Evolutionary conservation across 2,888 invertebrate genomes (phyloP).

Genomic region (Hemistola chrysoprasaria): DNA sequence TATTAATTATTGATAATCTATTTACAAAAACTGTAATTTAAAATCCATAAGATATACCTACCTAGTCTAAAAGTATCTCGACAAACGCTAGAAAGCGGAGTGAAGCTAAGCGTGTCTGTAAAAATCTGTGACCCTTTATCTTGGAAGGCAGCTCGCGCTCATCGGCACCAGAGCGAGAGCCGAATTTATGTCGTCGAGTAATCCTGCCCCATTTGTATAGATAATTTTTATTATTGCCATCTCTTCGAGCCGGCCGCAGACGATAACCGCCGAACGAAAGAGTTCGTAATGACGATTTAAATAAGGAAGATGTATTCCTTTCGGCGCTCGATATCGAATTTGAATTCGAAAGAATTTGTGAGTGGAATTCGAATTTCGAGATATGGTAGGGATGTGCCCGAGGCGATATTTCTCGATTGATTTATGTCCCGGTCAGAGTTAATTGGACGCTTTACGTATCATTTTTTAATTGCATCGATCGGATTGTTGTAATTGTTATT

Average conservation of each 20-base stretch:
- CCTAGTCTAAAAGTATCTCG: constrained; percentile 3
- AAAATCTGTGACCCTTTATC: constrained; percentile 80
- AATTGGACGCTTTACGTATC: constrained; percentile 15
- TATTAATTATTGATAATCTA: too few relatives aligned
- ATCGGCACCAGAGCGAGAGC: constrained; percentile 77
- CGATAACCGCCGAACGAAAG: constrained; percentile 76
- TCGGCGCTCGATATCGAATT: constrained; percentile 71
- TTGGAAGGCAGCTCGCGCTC: constrained; percentile 66
- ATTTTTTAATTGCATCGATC: constrained; percentile 10
- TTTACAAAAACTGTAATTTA: too few relatives aligned
- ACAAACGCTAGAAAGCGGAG: constrained; percentile 49
- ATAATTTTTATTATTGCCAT: constrained; percentile 83
- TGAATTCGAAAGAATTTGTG: constrained; percentile 65
- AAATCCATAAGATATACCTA: too few relatives aligned
- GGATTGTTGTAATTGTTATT: constrained; percentile 7
- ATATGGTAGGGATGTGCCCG: constrained; percentile 50
- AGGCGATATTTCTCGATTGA: constrained; percentile 24
- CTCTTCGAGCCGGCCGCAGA: constrained; percentile 72
- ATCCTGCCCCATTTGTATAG: constrained; percentile 81
- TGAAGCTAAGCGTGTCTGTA: constrained; percentile 50
- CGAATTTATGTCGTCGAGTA: constrained; percentile 81
- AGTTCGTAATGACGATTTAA: constrained; percentile 82
- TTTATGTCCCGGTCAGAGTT: constrained; percentile 16
- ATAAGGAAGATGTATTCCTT: constrained; percentile 80
- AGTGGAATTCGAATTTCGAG: constrained; percentile 57